Base-by-base conservation (phyloP, 2,113 vertebrate species). In the Casuarius casuarius region DNA sequence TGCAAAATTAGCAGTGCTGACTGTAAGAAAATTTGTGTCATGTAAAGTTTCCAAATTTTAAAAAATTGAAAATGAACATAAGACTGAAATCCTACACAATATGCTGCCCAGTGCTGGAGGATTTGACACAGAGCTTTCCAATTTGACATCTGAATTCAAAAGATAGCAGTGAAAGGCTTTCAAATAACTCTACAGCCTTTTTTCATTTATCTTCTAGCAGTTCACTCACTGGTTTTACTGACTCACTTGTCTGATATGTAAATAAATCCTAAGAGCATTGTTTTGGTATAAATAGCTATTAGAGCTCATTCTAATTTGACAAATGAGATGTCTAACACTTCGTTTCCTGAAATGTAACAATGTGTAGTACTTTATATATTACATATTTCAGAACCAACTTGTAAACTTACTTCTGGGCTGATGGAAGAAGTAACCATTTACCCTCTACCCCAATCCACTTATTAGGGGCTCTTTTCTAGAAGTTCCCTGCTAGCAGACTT, bases 231-330 rank as follows among this genome's bases (percentile, higher is more conserved):
- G 87, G 70, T 84, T 95, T 91, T 75, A 87, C 89, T 97, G 95
- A 95, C 91, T 95, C 91, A 91, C 71, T 95, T 87, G 78, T 95
- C 94, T 95, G 91, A 91, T 81, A 95, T 73, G 87, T 84, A 95
- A 94, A 88, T 87, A 92, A 96, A 90, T 73, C 16, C 6, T 79
- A 72, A 81, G 81, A 95, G 49, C 91, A 87, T 92, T 35, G 68
- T 95, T 96, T 91, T 51, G 54, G 81, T 83, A 91, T 70, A 92
- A 96, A 95, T 89, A 95, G 86, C 77, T 95, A 81, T 95, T 94
- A 94, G 44, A 25, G 74, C 54, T 95, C 71, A 56, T 54, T 73
- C 51, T 54, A 73, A 54, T 92, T 91, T 92, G 91, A 94, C 87
- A 95, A 97, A 94, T 10, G 58, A 87, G 58, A 94, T 90, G 84